A percentile compares a stretch with the other conserved stretches of the same genome.
Conservation (phyloP, 2,888 invertebrate species). For the Pollenia labialis region DNA sequence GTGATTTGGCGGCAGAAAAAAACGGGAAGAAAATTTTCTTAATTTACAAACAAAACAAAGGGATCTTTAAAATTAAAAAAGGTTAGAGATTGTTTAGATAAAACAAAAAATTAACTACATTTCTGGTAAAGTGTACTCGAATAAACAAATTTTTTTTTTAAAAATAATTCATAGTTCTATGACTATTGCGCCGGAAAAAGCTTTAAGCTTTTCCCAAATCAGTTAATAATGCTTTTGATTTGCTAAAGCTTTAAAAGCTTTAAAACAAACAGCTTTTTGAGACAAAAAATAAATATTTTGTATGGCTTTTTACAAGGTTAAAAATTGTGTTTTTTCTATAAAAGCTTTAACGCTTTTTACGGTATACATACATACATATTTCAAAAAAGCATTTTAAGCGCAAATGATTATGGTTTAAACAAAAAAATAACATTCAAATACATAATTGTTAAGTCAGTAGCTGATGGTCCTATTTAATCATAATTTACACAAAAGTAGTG, state of each 20-base stretch:
- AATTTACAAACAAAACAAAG: conserved; percentile 73
- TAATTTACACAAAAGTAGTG: conserved; percentile 40
- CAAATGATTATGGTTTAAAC: conserved; percentile 41
- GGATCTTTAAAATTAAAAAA: conserved; percentile 51
- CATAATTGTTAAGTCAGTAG: conserved; percentile 20
- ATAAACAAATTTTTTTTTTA: conserved; percentile 36
- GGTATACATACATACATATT: neutral
- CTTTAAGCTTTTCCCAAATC: neutral
- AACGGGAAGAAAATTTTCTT: conserved; percentile 55
- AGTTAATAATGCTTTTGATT: conserved; percentile 30
- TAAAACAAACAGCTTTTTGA: conserved; percentile 30
- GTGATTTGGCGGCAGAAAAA: conserved; percentile 1
- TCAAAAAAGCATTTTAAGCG: conserved; percentile 43
- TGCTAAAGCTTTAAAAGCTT: conserved; percentile 19
- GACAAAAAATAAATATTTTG: neutral
- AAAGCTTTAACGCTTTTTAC: conserved; percentile 43
- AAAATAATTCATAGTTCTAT: conserved; percentile 73
- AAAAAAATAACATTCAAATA: conserved; percentile 36
- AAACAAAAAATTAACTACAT: conserved; percentile 69
- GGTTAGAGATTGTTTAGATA: conserved; percentile 15
- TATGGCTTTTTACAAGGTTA: conserved; percentile 61
- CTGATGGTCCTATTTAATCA: neutral
- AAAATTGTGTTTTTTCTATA: conserved; percentile 25
- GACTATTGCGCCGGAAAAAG: conserved; percentile 74
- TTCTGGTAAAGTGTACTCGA: conserved; percentile 49